Evolutionary conservation across 2,888 invertebrate species (phyloP).

Genomic region (Ceraclea dissimilis): DNA sequence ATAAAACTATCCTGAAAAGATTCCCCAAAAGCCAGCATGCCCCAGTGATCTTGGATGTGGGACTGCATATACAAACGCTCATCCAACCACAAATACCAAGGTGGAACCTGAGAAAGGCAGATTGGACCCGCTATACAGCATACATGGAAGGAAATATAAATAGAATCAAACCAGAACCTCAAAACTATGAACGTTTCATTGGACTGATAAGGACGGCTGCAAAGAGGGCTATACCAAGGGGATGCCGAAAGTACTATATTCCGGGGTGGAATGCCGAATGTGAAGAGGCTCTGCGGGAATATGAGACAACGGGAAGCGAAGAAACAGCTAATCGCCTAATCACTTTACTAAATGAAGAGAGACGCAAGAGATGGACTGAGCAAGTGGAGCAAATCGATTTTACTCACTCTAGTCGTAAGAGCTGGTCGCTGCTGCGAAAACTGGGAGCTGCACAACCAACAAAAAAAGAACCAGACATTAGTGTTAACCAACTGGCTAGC

Average conservation of each 20-base stretch:
- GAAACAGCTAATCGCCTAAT: too few relatives aligned
- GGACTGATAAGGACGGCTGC: background rate
- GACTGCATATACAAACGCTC: background rate
- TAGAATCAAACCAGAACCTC: background rate
- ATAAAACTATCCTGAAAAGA: background rate
- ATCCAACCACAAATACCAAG: background rate
- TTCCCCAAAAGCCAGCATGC: background rate
- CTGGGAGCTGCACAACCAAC: background rate
- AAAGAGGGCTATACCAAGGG: background rate
- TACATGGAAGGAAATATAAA: background rate
- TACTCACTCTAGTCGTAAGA: background rate
- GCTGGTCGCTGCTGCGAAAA: background rate
- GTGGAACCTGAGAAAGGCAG: too few relatives aligned
- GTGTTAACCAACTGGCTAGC: too few relatives aligned
- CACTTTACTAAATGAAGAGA: background rate
- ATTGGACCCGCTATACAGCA: too few relatives aligned
- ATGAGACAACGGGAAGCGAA: too few relatives aligned
- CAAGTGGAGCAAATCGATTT: background rate
- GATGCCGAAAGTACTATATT: background rate
- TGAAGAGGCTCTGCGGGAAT: too few relatives aligned
- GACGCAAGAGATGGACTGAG: background rate
- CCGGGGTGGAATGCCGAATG: too few relatives aligned
- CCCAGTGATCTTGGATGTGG: background rate
- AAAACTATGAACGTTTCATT: background rate
- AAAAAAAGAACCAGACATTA: too few relatives aligned